Evolutionary conservation across 2,113 vertebrate species (phyloP), one percentile per base, ranked within the genome.

Genomic region (Pluvianellus socialis): DNA sequence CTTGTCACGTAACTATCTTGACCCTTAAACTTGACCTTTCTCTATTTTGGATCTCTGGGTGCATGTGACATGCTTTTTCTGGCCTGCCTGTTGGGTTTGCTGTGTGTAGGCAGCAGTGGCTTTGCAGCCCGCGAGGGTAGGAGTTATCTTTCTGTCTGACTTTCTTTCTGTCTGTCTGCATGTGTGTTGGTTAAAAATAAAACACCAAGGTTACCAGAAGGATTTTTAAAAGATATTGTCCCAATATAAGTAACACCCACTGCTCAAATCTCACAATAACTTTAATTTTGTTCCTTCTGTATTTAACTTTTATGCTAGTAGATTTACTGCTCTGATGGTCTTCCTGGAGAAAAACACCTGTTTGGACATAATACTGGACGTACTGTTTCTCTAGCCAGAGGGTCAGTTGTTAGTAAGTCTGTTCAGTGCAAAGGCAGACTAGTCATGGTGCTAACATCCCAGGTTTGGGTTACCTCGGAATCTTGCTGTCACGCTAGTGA

Each of bases 71-170:
- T 91, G 83, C 96, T 96, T 97, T 97, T 97, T 95, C 91, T 97
- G 96, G 95, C 87, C 65, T 50, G 96, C 74, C 74, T 70, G 44
- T 72, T 96, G 86, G 70, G 86, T 97, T 96, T 96, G 80, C 87
- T 95, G 81, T 97, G 96, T 96, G 95, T 97, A 97, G 97, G 95
- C 96, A 97, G 96, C 62, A 91, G 94, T 95, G 96, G 96, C 95
- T 97, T 96, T 95, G 80, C 97, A 97, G 80, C 89, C 91, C 0
- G 14, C 10, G 91, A 88, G 94, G 66, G 96, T 96, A 94, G 96
- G 94, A 95, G 94, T 96, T 97, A 88, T 96, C 91, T 72, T 95
- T 91, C 95, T 92, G 96, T 97, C 92, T 95, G 94, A 89, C 65
- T 91, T 94, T 75, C 86, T 42, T 63, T 94, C 88, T 95, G 93